These are phyloP conservation scores for Scaptomyza pallida DNA, from an alignment of 1,140 invertebrate species.

Conservation along the genomic window DNA sequence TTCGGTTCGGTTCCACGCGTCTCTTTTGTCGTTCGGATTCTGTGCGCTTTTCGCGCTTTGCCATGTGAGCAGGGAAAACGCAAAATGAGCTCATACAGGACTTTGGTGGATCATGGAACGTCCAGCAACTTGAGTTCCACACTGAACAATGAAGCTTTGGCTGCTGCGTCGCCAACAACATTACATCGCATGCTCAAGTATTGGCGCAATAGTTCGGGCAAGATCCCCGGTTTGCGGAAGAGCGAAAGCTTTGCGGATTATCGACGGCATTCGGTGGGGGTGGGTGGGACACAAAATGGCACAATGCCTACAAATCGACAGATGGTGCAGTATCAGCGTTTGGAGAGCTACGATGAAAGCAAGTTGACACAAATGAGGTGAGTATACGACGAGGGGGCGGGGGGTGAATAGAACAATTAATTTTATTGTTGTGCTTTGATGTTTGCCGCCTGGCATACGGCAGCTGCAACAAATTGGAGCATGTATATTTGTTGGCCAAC, in stretches of 20 bases:
- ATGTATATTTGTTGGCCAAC: slow-evolving; percentile 46
- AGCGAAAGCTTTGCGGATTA: slow-evolving; percentile 77
- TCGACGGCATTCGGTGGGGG: slow-evolving; percentile 50
- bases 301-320: slow-evolving; percentile 29
- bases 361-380: slow-evolving; percentile 68
- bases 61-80: not conserved
- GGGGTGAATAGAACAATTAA: slow-evolving; percentile 8
- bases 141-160: slow-evolving; percentile 27
- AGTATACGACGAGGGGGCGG: slow-evolving; percentile 22
- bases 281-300: slow-evolving; percentile 3
- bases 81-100: slow-evolving; percentile 66
- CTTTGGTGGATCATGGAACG: slow-evolving; percentile 52
- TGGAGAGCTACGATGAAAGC: slow-evolving; percentile 74
- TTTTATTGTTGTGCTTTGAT: slow-evolving; percentile 43
- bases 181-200: slow-evolving; percentile 76
- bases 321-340: slow-evolving; percentile 65
- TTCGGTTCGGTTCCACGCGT: slow-evolving; percentile 1
- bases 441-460: slow-evolving; percentile 22
- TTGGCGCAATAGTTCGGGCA: slow-evolving; percentile 73
- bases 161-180: slow-evolving; percentile 52
- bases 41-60: not conserved
- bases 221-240: slow-evolving; percentile 66
- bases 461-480: slow-evolving; percentile 50
- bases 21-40: not conserved
- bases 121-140: not conserved